A percentile compares a stretch with the other conserved stretches of the same genome.
Evolutionary conservation across 1,140 invertebrate species (phyloP).

Genomic region (Aethina tumida): DNA sequence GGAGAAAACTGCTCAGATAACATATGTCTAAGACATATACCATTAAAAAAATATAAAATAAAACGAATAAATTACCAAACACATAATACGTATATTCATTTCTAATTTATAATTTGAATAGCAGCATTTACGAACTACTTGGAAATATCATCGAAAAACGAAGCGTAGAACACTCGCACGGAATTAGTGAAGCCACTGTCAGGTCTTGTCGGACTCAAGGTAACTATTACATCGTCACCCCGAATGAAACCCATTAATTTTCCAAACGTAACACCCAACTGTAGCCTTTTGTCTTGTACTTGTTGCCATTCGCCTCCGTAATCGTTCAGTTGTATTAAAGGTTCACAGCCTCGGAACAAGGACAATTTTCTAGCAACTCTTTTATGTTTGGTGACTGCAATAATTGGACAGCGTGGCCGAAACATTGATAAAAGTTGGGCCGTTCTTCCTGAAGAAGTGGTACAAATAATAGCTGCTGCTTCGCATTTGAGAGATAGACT

Average conservation of each 20-base stretch:
- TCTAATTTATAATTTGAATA: too few species aligned
- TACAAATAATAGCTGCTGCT: constrained; percentile 73
- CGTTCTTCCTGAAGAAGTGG: constrained; percentile 74
- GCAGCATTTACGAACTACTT: constrained; percentile 7
- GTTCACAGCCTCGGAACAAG: constrained; percentile 58
- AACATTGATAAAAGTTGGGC: constrained; percentile 64
- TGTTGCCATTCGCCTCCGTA: constrained; percentile 27
- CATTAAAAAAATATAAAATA: too few species aligned
- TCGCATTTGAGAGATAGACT: constrained; percentile 69
- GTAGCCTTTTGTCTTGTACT: constrained; percentile 61
- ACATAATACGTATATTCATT: too few species aligned
- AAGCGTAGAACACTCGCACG: constrained; percentile 53
- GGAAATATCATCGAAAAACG: constrained; percentile 27
- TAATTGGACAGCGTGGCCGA: constrained; percentile 72
- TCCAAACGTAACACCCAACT: constrained; percentile 54
- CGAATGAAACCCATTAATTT: constrained; percentile 49
- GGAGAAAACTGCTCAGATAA: too few species aligned
- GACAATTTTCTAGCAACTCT: constrained; percentile 64
- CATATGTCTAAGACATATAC: too few species aligned
- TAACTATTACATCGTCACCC: constrained; percentile 53
- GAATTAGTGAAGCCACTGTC: constrained; percentile 66
- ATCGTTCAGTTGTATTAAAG: constrained; percentile 18
- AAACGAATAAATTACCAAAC: too few species aligned
- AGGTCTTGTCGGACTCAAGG: constrained; percentile 60
- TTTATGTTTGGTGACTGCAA: constrained; percentile 66